Percentiles rank a stretch among this genome's conserved stretches.
Evolutionary conservation across 2,797 vertebrate species (phyloP).

Genomic region (Podargus strigoides): DNA sequence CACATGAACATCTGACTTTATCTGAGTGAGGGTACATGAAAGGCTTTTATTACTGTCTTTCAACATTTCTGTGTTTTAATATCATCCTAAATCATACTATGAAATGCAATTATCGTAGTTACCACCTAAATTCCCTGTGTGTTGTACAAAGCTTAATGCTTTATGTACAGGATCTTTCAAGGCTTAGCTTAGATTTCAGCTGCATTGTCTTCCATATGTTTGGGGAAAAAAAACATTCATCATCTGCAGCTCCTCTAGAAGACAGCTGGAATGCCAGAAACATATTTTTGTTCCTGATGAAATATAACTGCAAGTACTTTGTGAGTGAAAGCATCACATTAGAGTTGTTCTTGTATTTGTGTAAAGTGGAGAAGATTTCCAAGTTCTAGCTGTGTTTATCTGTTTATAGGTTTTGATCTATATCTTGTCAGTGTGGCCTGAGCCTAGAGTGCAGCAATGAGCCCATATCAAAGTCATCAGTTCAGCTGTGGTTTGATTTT

Average conservation of each 20-base stretch:
- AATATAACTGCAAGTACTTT: not conserved
- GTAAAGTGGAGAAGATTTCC: not conserved
- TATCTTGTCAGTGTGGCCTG: not conserved
- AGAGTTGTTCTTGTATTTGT: not conserved
- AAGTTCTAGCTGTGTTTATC: not conserved
- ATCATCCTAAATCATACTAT: not conserved
- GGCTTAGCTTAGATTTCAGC: not conserved
- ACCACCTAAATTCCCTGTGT: not conserved
- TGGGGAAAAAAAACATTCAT: not conserved
- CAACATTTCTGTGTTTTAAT: not conserved
- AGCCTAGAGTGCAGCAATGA: not conserved
- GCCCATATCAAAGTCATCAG: fast-evolving
- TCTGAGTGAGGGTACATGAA: conserved; percentile 42
- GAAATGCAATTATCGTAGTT: conserved; percentile 13
- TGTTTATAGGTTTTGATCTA: not conserved
- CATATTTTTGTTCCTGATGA: not conserved
- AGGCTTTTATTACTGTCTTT: conserved; percentile 27
- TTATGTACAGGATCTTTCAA: not conserved
- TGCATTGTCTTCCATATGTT: not conserved
- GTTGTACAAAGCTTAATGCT: conserved; percentile 14
- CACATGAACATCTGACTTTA: conserved; percentile 19
- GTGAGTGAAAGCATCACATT: not conserved
- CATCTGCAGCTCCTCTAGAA: conserved; percentile 37
- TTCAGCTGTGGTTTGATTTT: not conserved
- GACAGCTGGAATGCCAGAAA: conserved; percentile 15